These are phyloP conservation scores for Schizothorax lantsangensis DNA, from an alignment of 2,797 vertebrate genomes.

Conservation along the genomic window DNA sequence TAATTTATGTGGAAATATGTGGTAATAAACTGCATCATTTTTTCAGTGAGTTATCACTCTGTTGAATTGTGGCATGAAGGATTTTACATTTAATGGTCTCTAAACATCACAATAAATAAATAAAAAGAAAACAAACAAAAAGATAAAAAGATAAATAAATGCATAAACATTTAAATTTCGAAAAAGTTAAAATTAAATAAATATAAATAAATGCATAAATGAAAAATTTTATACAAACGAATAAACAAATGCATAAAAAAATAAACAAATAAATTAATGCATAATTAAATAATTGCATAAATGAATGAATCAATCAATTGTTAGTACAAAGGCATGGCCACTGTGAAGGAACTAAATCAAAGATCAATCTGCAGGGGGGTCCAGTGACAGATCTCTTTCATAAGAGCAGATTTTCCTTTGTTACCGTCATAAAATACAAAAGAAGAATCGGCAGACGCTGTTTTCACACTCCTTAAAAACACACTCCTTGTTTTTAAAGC, in stretches of 20 bases:
- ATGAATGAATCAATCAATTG: not conserved
- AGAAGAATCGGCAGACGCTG: not conserved
- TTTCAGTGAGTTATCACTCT: not conserved
- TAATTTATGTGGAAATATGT: not conserved
- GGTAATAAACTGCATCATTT: not conserved
- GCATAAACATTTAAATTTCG: not conserved
- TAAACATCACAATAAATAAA: not conserved
- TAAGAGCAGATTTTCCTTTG: not conserved
- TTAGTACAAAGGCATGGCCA: not conserved
- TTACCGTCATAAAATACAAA: not conserved
- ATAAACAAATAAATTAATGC: not conserved
- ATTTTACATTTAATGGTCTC: not conserved
- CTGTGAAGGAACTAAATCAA: not conserved
- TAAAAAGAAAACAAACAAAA: too few species aligned
- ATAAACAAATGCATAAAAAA: too few species aligned
- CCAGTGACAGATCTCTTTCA: not conserved
- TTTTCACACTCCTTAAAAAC: not conserved
- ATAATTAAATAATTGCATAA: rapidly evolving
- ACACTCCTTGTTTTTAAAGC: not conserved
- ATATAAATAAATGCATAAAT: not conserved
- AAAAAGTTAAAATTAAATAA: too few species aligned
- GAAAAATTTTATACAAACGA: not conserved
- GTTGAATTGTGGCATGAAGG: not conserved
- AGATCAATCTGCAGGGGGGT: not conserved
- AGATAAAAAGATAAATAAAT: not conserved